Percentiles rank a stretch among this genome's conserved stretches.
These are phyloP conservation scores for Andrena bicolor DNA, from an alignment of 2,888 invertebrate species.

Conservation along the genomic window DNA sequence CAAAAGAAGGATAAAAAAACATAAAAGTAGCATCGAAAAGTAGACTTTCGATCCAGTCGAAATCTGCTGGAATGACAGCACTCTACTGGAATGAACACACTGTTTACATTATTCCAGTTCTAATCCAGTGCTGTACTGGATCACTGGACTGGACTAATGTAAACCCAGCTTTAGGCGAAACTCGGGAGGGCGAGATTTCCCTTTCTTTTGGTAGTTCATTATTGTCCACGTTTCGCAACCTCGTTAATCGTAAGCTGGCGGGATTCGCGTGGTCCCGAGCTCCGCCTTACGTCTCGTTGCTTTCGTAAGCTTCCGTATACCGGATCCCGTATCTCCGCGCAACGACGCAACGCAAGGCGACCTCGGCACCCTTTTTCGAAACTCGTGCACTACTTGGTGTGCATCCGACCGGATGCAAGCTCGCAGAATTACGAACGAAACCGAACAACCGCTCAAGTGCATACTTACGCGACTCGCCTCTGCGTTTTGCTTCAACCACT, in stretches of 20 bases:
- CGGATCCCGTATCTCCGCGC: constrained; percentile 16
- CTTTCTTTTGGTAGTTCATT: constrained; percentile 64
- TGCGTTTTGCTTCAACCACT: constrained; percentile 3
- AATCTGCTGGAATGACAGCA: too few species aligned
- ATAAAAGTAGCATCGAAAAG: too few species aligned
- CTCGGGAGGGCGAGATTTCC: constrained; percentile 40
- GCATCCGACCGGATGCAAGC: constrained; percentile 62
- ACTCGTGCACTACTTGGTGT: constrained; percentile 53
- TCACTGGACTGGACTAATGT: too few species aligned
- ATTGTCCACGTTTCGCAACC: constrained; percentile 60
- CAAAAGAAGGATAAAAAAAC: too few species aligned
- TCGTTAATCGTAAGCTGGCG: constrained; percentile 59
- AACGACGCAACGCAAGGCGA: background rate
- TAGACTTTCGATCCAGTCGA: too few species aligned
- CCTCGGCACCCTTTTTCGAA: constrained; percentile 58
- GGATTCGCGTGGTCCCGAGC: constrained; percentile 48
- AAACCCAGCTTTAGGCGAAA: too few species aligned
- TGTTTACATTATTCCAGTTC: too few species aligned
- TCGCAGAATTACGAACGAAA: constrained; percentile 57
- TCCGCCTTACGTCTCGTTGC: constrained; percentile 54
- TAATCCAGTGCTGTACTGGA: too few species aligned
- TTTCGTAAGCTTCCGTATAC: constrained; percentile 44
- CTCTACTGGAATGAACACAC: too few species aligned
- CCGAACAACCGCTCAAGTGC: constrained; percentile 60
- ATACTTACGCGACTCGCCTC: constrained; percentile 42